Percentiles rank a stretch among this genome's conserved stretches.
Conservation (phyloP, 2,888 invertebrate genomes). For the Ophion ventricosus region DNA sequence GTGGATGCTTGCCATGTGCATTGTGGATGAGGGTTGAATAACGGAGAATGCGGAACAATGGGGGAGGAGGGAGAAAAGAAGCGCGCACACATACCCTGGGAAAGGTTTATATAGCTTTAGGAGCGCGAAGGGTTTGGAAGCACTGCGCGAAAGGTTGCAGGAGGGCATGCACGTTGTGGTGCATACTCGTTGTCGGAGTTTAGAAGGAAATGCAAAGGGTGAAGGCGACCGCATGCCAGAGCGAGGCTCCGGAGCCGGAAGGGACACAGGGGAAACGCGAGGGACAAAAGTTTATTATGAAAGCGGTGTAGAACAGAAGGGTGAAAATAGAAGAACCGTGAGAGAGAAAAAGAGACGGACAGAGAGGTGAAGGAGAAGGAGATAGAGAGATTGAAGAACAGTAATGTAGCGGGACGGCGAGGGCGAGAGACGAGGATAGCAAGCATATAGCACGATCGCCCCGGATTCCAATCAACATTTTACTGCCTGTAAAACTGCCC, state of each 20-base stretch:
- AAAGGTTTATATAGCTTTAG: slow-evolving; percentile 5
- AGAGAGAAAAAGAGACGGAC: not conserved
- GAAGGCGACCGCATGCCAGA: slow-evolving; percentile 55
- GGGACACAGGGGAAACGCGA: slow-evolving; percentile 23
- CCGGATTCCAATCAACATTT: slow-evolving; percentile 80
- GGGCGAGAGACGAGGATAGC: slow-evolving; percentile 54
- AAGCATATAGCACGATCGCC: slow-evolving; percentile 69
- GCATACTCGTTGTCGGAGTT: slow-evolving; percentile 16
- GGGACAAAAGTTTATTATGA: slow-evolving; percentile 62
- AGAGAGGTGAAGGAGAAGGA: not conserved
- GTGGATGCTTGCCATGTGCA: slow-evolving; percentile 4
- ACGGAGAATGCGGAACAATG: not conserved
- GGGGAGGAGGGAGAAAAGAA: not conserved
- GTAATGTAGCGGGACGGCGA: slow-evolving; percentile 31
- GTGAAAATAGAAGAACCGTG: not conserved
- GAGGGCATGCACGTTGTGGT: slow-evolving; percentile 30
- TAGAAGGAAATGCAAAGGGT: slow-evolving; percentile 29
- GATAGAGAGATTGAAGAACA: slow-evolving; percentile 19
- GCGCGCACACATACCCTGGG: not conserved
- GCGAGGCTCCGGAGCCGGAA: slow-evolving; percentile 10
- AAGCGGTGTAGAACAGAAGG: slow-evolving; percentile 27
- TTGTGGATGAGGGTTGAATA: slow-evolving; percentile 22
- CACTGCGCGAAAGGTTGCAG: slow-evolving; percentile 43
- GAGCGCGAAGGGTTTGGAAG: slow-evolving; percentile 23
- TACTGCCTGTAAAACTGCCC: slow-evolving; percentile 79